A percentile compares a stretch with the other conserved stretches of the same genome.
phyloP scores from a whole-genome alignment of 1,140 invertebrate genomes.

The Micrasema longulum region DNA sequence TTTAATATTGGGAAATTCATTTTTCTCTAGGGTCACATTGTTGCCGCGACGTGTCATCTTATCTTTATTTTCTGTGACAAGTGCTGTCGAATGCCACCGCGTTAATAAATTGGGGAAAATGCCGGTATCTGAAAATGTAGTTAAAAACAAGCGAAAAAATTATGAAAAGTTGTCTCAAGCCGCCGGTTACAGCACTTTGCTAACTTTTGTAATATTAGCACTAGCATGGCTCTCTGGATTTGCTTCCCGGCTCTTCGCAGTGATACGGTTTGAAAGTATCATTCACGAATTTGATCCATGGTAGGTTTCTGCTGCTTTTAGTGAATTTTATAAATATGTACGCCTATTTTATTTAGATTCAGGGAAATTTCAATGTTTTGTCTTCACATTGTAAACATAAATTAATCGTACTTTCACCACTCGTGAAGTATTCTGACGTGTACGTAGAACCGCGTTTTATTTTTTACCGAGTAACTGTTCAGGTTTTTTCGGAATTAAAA shows the following conservation, averaged over 20 bases:
- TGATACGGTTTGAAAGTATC: constrained; percentile 99
- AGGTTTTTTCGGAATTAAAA: too few relatives aligned
- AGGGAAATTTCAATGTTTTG: too few relatives aligned
- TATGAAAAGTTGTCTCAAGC: constrained; percentile 37
- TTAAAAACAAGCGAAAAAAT: constrained; percentile 48
- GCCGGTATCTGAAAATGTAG: constrained; percentile 31
- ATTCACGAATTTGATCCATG: constrained; percentile 99
- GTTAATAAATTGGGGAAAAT: constrained; percentile 36
- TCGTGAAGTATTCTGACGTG: too few relatives aligned
- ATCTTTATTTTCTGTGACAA: constrained; percentile 42
- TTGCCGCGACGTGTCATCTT: constrained; percentile 45
- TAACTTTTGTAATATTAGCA: constrained; percentile 90
- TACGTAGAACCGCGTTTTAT: too few relatives aligned
- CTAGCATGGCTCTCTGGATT: constrained; percentile 98
- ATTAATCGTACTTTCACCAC: too few relatives aligned
- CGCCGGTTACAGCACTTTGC: constrained; percentile 74
- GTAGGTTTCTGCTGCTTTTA: constrained; percentile 70
- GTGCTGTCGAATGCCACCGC: constrained; percentile 41
- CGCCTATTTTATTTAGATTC: too few relatives aligned
- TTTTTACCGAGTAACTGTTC: too few relatives aligned
- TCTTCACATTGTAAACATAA: too few relatives aligned
- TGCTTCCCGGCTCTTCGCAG: constrained; percentile 96
- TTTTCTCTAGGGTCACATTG: constrained; percentile 26
- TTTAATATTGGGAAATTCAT: neutral
- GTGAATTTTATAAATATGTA: constrained; percentile 8